Evolutionary conservation across 1,140 invertebrate species (phyloP).

Genomic region (Mercenaria mercenaria): DNA sequence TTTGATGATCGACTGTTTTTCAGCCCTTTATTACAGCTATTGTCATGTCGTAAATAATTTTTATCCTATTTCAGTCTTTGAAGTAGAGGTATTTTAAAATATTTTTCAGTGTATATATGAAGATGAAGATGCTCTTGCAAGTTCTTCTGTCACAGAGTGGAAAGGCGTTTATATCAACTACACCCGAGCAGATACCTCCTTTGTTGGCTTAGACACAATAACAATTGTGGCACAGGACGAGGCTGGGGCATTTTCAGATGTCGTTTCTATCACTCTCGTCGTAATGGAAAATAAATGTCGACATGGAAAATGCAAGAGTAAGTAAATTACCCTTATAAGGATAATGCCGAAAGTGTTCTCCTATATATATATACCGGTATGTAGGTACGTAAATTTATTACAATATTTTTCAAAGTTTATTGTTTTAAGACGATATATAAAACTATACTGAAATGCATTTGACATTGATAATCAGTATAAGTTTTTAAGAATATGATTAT

Average conservation of each 20-base stretch:
- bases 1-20: no score
- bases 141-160: background rate
- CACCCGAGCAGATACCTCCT: background rate
- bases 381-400: background rate
- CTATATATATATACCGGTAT: no score
- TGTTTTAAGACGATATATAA: no score
- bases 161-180: background rate
- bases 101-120: background rate
- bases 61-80: background rate
- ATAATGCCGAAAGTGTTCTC: no score
- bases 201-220: slow-evolving; percentile 19
- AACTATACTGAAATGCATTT: no score
- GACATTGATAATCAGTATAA: background rate
- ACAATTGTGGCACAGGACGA: slow-evolving; percentile 40
- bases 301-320: slow-evolving; percentile 46
- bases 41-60: background rate
- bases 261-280: background rate
- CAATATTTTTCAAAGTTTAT: no score
- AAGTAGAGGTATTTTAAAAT: background rate
- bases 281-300: slow-evolving; percentile 25
- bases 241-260: slow-evolving; percentile 36
- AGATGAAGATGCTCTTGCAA: background rate
- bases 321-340: background rate
- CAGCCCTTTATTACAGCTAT: no score
- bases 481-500: no score